Base-by-base conservation (phyloP, 2,113 vertebrate species). In the Rhagologus leucostigma region DNA sequence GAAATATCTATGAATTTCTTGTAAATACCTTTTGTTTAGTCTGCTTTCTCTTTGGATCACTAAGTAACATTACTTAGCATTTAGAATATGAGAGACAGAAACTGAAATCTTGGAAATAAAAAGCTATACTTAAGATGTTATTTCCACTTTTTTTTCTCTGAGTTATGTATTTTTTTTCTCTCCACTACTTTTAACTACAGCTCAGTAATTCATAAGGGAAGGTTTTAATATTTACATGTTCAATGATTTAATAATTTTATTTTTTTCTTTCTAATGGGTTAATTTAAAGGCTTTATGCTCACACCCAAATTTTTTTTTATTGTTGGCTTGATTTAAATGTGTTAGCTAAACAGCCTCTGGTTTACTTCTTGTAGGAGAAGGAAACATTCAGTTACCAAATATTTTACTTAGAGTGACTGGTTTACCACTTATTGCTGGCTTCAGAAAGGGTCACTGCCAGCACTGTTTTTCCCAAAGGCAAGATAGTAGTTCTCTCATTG, bases 401-500 rank as follows among this genome's bases (percentile, higher is more conserved):
- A 79, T 95, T 98, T 97, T 90, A 85, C 63, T 95, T 94, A 41
- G n/a, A 73, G 50, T 95, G 84, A 81, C 91, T 94, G 91, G 62
- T 94, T 96, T 97, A 77, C 85, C 92, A 87, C 67, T 83, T 87
- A 56, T 73, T 92, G 46, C 80, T 92, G 71, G 53, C 73, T 97
- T 92, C 86, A 90, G 84, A 94, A 76, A 86, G 82, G 97, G 93
- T 97, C 88, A 93, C 75, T 80, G 87, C 71, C 88, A 91, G 59
- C 81, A 46, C 37, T 92, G 69, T 94, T 95, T 95, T 96, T 87
- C 95, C 84, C 83, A 93, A 97, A 95, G 95, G 88, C 94, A 97
- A 95, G 84, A 77, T 32, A 95, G 90, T 78, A 90, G 78, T 93
- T 97, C 62, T 92, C 95, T 93, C 97, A 87, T 90, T 97, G 94